phyloP scores from a whole-genome alignment of 1,140 invertebrate species.

The Diprion similis region DNA sequence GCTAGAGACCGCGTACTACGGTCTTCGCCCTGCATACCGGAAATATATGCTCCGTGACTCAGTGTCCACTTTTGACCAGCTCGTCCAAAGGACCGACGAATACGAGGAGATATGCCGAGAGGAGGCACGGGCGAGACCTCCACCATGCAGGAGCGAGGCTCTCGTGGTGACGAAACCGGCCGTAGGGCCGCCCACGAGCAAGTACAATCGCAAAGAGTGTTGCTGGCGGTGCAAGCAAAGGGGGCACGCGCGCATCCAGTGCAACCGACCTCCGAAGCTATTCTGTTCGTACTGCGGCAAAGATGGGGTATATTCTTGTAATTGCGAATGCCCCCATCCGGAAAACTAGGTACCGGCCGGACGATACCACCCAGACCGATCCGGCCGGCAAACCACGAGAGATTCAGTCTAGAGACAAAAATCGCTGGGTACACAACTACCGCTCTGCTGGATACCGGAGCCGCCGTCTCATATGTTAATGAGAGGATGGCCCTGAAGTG shows the following conservation, averaged over 20 bases:
- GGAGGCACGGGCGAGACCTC: not conserved
- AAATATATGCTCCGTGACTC: not conserved
- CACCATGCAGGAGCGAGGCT: too few relatives aligned
- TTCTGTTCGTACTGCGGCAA: conserved; percentile 12
- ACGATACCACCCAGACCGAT: not conserved
- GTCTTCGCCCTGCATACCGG: not conserved
- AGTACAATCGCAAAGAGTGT: conserved; percentile 8
- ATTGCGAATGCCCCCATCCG: too few relatives aligned
- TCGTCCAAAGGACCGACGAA: not conserved
- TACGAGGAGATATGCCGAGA: not conserved
- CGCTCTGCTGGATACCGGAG: too few relatives aligned
- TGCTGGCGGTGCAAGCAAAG: conserved; percentile 19
- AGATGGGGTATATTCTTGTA: too few relatives aligned
- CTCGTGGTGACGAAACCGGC: not conserved
- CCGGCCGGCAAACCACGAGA: too few relatives aligned
- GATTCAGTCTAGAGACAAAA: too few relatives aligned
- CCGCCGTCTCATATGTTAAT: too few relatives aligned
- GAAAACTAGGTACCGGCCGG: not conserved
- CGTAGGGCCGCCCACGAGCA: too few relatives aligned
- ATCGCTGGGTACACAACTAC: too few relatives aligned
- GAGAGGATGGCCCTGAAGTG: too few relatives aligned
- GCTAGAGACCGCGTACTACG: too few relatives aligned
- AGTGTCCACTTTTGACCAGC: not conserved
- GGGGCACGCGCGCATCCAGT: too few relatives aligned
- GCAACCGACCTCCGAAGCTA: not conserved